Evolutionary conservation across 2,888 invertebrate genomes (phyloP), one percentile per base, ranked within the genome.

Genomic region (Dryocosmus kuriphilus): DNA sequence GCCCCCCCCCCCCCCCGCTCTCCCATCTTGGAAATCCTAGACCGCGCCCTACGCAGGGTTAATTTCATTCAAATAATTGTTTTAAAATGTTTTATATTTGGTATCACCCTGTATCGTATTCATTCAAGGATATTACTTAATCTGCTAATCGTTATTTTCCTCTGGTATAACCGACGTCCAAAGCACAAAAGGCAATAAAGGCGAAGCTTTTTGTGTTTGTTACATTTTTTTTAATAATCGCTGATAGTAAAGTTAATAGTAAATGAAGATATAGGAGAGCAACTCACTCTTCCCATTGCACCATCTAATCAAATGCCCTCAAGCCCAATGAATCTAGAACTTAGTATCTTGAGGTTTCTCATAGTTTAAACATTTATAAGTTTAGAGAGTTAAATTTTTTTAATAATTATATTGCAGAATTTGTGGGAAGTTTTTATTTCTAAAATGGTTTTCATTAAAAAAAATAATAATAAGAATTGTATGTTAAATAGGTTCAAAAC

Each of bases 271-370:
- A 51, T n/a, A 51, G n/a, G n/a, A 51, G 62, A 41, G 77, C 38
- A 71, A 60, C 2, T 27, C 27, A 51, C 4, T 9, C 24, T 35
- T 71, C 30, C 24, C 14, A 38, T 74, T 74, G 60, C 74, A 74
- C 60, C 74, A 74, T 60, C 38, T 60, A 11, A 14, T 65, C n/a
- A 57, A 74, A 16, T 9, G 35, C 6, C 24, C 57, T 74, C 27
- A 32, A 61, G 60, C 22, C n/a, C 24, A n/a, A 9, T n/a, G 16
- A 71, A 41, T 51, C 16, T n/a, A 71, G 35, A 62, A 62, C n/a
- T 9, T 35, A 62, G 35, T 62, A n/a, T 62, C 19, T 4, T 35
- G 2, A 32, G 6, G 11, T 27, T 57, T 57, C 14, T 27, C 22
- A 16, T 24, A 14, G 3, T 57, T 27, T 27, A 5, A 27, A 57